Evolutionary conservation across 2,113 vertebrate species (phyloP).

Genomic region (Onychostruthus taczanowskii): DNA sequence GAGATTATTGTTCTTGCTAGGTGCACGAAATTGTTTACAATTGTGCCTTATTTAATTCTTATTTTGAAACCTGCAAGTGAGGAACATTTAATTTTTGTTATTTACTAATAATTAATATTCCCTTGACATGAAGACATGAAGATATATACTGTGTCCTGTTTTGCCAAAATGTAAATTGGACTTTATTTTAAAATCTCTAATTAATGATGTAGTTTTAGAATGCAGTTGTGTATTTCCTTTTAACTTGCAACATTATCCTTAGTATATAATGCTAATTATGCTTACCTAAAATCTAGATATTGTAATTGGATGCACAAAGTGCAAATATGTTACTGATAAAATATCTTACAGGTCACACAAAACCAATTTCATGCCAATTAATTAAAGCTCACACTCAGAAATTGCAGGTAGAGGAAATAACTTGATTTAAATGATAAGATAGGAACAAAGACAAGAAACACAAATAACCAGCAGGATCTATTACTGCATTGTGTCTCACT

Average conservation of each 20-base stretch:
- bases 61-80: not conserved
- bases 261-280: not conserved
- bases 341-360: not conserved
- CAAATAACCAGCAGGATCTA: not conserved
- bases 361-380: not conserved
- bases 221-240: not conserved
- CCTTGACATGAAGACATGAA: not conserved
- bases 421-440: conserved; percentile 4
- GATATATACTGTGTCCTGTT: not conserved
- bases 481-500: not conserved
- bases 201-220: not conserved
- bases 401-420: conserved; percentile 1
- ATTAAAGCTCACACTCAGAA: not conserved
- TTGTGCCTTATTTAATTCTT: not conserved
- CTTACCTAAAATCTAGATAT: not conserved
- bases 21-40: not conserved
- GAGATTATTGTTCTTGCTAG: not conserved
- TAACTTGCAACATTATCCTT: not conserved
- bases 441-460: not conserved
- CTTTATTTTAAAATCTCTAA: conserved; percentile 1
- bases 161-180: not conserved
- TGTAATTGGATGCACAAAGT: conserved; percentile 21
- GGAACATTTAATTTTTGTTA: not conserved
- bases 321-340: not conserved
- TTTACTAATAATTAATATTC: not conserved